Evolutionary conservation across 2,797 vertebrate genomes (phyloP).

Genomic region (Phoxinus dragarum): DNA sequence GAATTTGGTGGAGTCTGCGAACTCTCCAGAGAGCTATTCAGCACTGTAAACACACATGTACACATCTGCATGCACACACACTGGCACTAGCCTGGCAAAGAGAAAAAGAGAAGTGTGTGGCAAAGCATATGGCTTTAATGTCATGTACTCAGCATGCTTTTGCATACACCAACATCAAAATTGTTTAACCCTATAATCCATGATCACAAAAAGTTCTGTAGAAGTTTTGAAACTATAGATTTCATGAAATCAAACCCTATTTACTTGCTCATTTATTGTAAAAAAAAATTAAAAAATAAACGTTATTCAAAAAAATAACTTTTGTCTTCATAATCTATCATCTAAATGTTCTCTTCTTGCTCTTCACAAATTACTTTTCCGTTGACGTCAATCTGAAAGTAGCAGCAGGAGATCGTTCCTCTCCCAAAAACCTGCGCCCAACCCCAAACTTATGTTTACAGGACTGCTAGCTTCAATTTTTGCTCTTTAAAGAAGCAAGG

Average conservation of each 20-base stretch:
- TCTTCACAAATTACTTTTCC: neutral
- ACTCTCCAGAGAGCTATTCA: constrained; percentile 56
- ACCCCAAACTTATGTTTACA: neutral
- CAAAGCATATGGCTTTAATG: constrained; percentile 44
- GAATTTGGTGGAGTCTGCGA: constrained; percentile 56
- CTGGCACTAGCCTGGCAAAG: constrained; percentile 54
- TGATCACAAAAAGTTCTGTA: neutral
- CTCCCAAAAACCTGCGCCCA: neutral
- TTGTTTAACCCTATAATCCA: neutral
- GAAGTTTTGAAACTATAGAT: neutral
- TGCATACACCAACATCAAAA: constrained; percentile 25
- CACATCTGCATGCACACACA: constrained; percentile 43
- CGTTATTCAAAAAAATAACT: neutral
- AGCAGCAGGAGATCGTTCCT: neutral
- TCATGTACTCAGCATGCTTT: constrained; percentile 35
- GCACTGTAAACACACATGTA: constrained; percentile 47
- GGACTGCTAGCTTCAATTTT: neutral
- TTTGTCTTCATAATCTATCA: neutral
- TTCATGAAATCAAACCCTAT: neutral
- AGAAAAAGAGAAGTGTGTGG: constrained; percentile 47
- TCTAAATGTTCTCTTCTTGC: neutral
- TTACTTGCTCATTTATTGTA: neutral
- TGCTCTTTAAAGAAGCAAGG: neutral
- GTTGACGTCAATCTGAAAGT: neutral
- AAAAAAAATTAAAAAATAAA: too few relatives aligned